A percentile compares a stretch with the other conserved stretches of the same genome.
Evolutionary conservation across 2,888 invertebrate species (phyloP).

Genomic region (Drymonia ruficornis): DNA sequence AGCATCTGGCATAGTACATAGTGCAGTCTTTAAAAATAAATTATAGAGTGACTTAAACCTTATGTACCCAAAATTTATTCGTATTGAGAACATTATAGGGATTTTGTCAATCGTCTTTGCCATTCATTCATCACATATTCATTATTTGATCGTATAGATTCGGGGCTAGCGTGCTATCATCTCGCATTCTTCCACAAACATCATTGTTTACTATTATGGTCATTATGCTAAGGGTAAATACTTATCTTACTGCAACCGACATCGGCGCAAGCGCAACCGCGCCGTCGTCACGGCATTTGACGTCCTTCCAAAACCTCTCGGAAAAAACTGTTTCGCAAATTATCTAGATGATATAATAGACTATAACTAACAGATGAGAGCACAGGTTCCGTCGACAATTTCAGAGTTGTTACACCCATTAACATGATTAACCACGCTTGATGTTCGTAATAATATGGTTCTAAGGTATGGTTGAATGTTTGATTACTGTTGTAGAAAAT

Average conservation of each 20-base stretch:
- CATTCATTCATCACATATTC: too few species aligned
- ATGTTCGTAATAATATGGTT: conserved; percentile 55
- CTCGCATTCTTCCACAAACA: not conserved
- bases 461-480: conserved; percentile 39
- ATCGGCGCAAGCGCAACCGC: conserved; percentile 56
- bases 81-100: too few species aligned
- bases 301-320: conserved; percentile 62
- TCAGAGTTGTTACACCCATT: conserved; percentile 57
- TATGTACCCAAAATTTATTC: too few species aligned
- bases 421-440: conserved; percentile 69
- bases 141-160: too few species aligned
- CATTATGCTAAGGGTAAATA: conserved; percentile 10
- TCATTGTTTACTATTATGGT: not conserved
- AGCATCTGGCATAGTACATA: too few species aligned
- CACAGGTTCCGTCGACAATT: conserved; percentile 30
- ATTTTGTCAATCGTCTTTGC: too few species aligned
- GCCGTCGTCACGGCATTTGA: conserved; percentile 60
- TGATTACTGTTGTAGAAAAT: conserved; percentile 43
- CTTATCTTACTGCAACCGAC: conserved; percentile 23
- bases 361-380: conserved; percentile 39
- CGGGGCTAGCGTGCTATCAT: not conserved
- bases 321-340: conserved; percentile 62
- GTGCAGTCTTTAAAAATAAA: too few species aligned
- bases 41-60: too few species aligned
- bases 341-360: conserved; percentile 31